Evolutionary conservation across 2,797 vertebrate genomes (phyloP).

Genomic region (Erithacus rubecula): DNA sequence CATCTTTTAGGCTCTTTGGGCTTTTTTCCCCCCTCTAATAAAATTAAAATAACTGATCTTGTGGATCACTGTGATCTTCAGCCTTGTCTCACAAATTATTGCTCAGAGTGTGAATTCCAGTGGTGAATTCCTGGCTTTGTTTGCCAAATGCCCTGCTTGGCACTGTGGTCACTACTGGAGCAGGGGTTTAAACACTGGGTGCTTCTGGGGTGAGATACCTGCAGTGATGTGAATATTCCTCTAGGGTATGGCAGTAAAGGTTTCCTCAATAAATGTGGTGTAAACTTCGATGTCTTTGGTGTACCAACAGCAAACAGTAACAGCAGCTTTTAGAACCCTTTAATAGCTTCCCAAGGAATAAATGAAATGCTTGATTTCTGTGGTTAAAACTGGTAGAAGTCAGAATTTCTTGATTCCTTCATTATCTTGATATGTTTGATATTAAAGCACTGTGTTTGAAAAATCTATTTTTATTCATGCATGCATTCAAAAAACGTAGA

Average conservation of each 20-base stretch:
- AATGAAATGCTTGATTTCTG: neutral
- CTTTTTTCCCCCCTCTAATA: neutral
- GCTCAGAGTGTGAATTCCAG: neutral
- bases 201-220: neutral
- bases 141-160: rapidly evolving
- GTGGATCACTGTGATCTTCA: neutral
- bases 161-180: neutral
- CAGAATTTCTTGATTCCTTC: neutral
- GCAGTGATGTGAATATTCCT: neutral
- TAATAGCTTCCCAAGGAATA: neutral
- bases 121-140: neutral
- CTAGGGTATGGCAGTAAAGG: neutral
- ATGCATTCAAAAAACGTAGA: neutral
- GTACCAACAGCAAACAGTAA: neutral
- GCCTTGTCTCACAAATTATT: neutral
- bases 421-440: neutral
- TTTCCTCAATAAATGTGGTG: neutral
- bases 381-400: neutral
- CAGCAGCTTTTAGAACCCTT: neutral
- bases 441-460: neutral
- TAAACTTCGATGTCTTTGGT: neutral
- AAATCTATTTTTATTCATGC: neutral
- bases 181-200: neutral
- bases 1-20: neutral
- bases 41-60: neutral